Percentiles rank a stretch among this genome's conserved stretches.
These are phyloP conservation scores for Pristionchus fissidentatus DNA, from an alignment of 2,888 invertebrate species.

Conservation along the genomic window DNA sequence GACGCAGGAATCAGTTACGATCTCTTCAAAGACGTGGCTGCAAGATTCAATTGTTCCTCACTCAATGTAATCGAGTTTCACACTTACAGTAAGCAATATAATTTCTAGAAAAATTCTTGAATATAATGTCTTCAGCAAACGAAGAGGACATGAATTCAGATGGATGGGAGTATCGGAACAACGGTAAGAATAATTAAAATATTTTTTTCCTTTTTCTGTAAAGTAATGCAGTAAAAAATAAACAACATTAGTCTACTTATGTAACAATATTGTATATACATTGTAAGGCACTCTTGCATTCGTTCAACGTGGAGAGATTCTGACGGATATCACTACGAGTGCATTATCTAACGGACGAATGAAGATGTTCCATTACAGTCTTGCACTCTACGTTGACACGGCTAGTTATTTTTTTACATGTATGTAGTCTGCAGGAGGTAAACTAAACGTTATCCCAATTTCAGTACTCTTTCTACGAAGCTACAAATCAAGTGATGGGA, in stretches of 20 bases:
- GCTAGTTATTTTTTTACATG: background rate
- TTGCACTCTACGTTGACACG: background rate
- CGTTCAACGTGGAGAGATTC: background rate
- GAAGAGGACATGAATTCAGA: background rate
- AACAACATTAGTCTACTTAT: too few relatives aligned
- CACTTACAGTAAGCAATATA: background rate
- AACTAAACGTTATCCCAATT: background rate
- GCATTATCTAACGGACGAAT: background rate
- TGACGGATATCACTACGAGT: background rate
- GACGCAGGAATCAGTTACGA: background rate
- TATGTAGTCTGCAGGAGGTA: too few relatives aligned
- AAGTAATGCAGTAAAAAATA: too few relatives aligned
- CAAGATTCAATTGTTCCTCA: background rate
- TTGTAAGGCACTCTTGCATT: background rate
- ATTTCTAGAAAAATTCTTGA: background rate
- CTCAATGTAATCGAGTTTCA: background rate
- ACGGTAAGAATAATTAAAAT: background rate
- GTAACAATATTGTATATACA: too few relatives aligned
- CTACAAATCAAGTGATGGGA: background rate
- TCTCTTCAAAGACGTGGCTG: background rate
- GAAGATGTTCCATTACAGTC: background rate
- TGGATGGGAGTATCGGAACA: background rate
- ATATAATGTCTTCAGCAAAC: background rate
- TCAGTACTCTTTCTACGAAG: constrained; percentile 18
- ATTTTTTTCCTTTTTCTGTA: too few relatives aligned